These are phyloP conservation scores for Typhlomys cinereus DNA, from an alignment of 2,113 vertebrate genomes.

Conservation along the genomic window DNA sequence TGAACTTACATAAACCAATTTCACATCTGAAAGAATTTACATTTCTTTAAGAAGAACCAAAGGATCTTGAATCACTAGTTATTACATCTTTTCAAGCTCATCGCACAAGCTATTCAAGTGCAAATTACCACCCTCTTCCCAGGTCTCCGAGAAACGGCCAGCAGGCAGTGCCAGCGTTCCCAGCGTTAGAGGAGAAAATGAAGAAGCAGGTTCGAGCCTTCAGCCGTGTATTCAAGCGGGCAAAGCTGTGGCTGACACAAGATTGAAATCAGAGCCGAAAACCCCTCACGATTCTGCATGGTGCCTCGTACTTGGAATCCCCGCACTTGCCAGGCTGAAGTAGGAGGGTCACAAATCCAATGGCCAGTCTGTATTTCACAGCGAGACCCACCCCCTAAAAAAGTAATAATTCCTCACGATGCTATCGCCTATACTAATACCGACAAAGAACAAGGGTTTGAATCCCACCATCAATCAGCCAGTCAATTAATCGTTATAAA, in stretches of 20 bases:
- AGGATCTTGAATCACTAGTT: not conserved
- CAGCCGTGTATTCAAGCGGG: not conserved
- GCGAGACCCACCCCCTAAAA: not conserved
- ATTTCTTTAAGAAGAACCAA: constrained; percentile 19
- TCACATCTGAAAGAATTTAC: constrained; percentile 1
- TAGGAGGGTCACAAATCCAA: too few relatives aligned
- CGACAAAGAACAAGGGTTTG: not conserved
- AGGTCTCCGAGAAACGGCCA: not conserved
- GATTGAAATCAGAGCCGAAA: not conserved
- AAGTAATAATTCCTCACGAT: not conserved
- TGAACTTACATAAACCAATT: not conserved
- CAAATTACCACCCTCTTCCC: not conserved
- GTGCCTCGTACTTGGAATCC: not conserved
- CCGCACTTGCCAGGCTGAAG: not conserved
- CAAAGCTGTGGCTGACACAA: not conserved
- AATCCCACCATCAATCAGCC: not conserved
- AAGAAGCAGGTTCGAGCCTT: not conserved
- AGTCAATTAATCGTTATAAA: not conserved
- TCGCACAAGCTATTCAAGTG: not conserved
- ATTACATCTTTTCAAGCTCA: not conserved
- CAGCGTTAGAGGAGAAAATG: not conserved
- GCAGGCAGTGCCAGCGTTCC: not conserved
- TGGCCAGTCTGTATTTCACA: not conserved
- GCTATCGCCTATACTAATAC: not conserved
- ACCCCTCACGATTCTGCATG: not conserved